These are phyloP conservation scores for Aphelocoma californica DNA, from an alignment of 2,797 vertebrate genomes.

Conservation along the genomic window DNA sequence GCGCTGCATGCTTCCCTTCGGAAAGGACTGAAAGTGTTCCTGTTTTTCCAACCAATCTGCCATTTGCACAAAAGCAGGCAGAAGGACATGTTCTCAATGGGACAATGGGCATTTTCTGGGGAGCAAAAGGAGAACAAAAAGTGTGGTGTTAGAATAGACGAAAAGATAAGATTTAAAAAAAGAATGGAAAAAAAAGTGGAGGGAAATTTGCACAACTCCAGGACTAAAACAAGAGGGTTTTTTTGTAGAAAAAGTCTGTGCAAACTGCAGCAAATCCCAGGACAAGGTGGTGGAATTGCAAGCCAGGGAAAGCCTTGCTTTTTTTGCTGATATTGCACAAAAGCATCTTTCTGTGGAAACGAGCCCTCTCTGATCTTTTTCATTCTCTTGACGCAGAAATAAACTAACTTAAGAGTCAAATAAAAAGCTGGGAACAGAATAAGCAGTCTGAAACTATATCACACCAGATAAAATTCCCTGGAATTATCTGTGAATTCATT, in stretches of 20 bases:
- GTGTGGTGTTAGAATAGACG: neutral
- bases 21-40: slow-evolving; percentile 38
- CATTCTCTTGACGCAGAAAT: neutral
- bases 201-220: neutral
- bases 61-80: neutral
- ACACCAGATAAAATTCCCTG: slow-evolving; percentile 43
- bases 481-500: slow-evolving; percentile 53
- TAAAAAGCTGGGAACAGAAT: slow-evolving; percentile 49
- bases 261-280: slow-evolving; percentile 17
- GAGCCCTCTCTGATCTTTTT: neutral
- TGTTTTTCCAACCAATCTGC: slow-evolving; percentile 8
- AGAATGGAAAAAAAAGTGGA: neutral
- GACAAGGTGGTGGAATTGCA: neutral
- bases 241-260: neutral
- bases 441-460: slow-evolving; percentile 36
- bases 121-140: neutral
- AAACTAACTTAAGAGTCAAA: slow-evolving; percentile 35
- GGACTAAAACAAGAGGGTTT: neutral
- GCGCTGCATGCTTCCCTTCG: neutral
- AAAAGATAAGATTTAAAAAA: neutral
- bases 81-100: neutral
- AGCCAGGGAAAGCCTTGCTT: neutral
- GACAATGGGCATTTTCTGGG: neutral
- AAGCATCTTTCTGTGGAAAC: slow-evolving; percentile 3
- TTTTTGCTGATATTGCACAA: neutral